Evolutionary conservation across 2,797 vertebrate species (phyloP), one percentile per base, ranked within the genome.

Genomic region (Acanthiza pusilla): DNA sequence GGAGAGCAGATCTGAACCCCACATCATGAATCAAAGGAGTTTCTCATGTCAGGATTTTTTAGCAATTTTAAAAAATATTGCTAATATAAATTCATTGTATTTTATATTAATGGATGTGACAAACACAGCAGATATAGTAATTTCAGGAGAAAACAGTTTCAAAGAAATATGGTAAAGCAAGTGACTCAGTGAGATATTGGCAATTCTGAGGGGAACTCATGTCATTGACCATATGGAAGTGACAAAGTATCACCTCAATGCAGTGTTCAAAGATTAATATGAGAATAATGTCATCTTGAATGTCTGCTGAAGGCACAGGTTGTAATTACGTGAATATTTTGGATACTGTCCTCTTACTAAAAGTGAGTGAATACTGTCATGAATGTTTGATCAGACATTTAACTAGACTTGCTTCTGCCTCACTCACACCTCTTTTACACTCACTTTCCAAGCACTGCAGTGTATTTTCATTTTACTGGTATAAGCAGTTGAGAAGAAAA

Each of bases 141-240:
- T 95, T 94, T 91, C 61, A 51, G 71, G 77, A 94, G 83, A 96
- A 95, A 96, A 94, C 89, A 62, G 15, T 90, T 96, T 96, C 65
- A 74, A 93, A 94, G 95, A 97, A 95, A 93, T 96, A 95, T 95
- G 85, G 40, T 54, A 75, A 96, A 96, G 77, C 74, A 94, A 96
- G 71, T 87, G 95, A 95, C 91, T 94, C 74, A 16, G 75, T 93
- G 89, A 95, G 93, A 85, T 94, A 95, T 94, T 87, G 94, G 77
- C 71, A 91, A 93, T 94, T 90, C 96, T 94, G 77, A 94, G 88
- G 96, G 85, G 95, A 91, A 58, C 74, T 94, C 60, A 16, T 11
- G 88, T 88, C 91, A 86, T 51, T 94, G 88, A 54, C 89, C 85
- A n/a, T 89, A 88, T 13, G 65, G 89, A 95, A 68, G 88, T 94